Conservation (phyloP, 1,140 invertebrate genomes). For the Heliothis subflexa region DNA sequence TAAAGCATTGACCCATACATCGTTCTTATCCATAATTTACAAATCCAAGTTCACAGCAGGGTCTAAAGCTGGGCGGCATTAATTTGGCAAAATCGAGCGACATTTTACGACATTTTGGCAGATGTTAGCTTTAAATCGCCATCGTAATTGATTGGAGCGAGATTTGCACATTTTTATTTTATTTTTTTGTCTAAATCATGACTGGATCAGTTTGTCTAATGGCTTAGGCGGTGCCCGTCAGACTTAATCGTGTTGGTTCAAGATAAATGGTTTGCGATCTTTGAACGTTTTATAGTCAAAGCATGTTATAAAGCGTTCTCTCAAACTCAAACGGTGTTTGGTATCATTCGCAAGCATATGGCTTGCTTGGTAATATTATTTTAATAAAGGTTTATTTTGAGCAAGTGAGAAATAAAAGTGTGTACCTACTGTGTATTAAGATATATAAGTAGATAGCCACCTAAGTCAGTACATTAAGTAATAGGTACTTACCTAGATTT, state of each 20-base stretch:
- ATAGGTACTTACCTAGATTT: too few relatives aligned
- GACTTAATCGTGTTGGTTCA: neutral
- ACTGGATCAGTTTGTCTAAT: neutral
- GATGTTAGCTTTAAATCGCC: conserved; percentile 40
- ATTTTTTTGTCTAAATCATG: conserved; percentile 12
- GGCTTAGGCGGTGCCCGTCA: neutral
- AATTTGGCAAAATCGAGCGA: conserved; percentile 40
- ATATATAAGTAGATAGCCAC: too few relatives aligned
- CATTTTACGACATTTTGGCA: conserved; percentile 39
- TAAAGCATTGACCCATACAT: too few relatives aligned
- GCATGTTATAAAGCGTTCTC: too few relatives aligned
- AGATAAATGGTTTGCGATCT: neutral
- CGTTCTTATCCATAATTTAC: conserved; percentile 12
- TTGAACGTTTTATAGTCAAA: neutral
- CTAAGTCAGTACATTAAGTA: too few relatives aligned
- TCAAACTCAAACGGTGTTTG: too few relatives aligned
- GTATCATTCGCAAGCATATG: too few relatives aligned
- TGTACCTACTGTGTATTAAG: too few relatives aligned
- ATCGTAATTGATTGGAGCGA: conserved; percentile 30
- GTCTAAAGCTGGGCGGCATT: conserved; percentile 25
- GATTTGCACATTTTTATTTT: neutral
- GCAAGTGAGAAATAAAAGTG: too few relatives aligned
- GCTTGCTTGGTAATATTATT: too few relatives aligned
- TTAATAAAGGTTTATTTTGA: too few relatives aligned
- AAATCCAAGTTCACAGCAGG: conserved; percentile 20